Base-by-base conservation (phyloP, 2,888 invertebrate species). In the Papilio demoleus region DNA sequence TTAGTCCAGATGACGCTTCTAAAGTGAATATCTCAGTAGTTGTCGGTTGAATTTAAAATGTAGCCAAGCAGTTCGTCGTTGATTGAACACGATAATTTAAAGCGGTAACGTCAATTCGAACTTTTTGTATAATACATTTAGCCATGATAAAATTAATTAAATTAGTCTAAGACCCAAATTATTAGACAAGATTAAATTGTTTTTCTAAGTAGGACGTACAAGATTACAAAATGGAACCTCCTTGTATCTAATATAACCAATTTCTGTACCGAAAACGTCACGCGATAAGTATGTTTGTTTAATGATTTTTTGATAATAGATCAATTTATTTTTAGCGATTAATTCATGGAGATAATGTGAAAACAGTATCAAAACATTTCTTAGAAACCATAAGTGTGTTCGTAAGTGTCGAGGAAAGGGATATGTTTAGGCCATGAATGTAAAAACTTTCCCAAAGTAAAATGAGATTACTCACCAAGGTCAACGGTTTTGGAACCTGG, bases 401-500 rank as follows among this genome's bases (percentile, higher is more conserved):
- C n/a, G n/a, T n/a, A n/a, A n/a, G n/a, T n/a, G n/a, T n/a, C n/a
- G n/a, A n/a, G n/a, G 22, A 0, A n/a, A n/a, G n/a, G n/a, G n/a
- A n/a, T n/a, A n/a, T n/a, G n/a, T n/a, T n/a, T n/a, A n/a, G n/a
- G n/a, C n/a, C n/a, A n/a, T n/a, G n/a, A n/a, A n/a, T n/a, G n/a
- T 12, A 12, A 5, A 42, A 47, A 47, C 22, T 22, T 47, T 47
- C 11, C 9, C 22, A 12, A 22, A 22, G 4, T 47, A 47, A 12
- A 45, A 22, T 11, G 22, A 22, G 11, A 22, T 76, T 78, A 91
- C 94, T 93, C 84, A 92, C 94, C 93, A 85, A 92, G 94, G 92
- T 95, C 94, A 87, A 94, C 92, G 91, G 95, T 94, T 94, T 95
- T 95, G 88, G 95, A 95, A 93, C 94, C 94, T 88, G 91, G 90